These are phyloP conservation scores for Dryobates pubescens DNA, from an alignment of 2,797 vertebrate species.

Conservation along the genomic window DNA sequence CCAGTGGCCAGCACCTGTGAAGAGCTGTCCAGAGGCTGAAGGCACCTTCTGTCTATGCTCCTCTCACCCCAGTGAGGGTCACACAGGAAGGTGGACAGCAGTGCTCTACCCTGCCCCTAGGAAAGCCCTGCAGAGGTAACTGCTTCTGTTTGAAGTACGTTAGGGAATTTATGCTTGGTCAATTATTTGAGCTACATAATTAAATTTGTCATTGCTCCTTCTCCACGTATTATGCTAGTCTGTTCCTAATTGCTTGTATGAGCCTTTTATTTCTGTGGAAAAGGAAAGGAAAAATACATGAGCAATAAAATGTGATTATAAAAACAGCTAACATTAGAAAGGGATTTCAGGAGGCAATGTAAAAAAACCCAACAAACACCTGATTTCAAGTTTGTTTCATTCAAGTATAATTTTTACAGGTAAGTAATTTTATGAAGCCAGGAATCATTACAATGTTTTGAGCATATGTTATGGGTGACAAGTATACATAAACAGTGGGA, in stretches of 20 bases:
- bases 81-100: fast-evolving
- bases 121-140: neutral
- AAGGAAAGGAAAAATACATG: neutral
- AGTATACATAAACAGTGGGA: neutral
- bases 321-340: neutral
- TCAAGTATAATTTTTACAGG: neutral
- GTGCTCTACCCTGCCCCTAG: neutral
- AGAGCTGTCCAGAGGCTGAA: neutral
- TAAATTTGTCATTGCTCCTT: neutral
- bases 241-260: neutral
- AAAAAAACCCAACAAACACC: neutral
- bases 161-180: neutral
- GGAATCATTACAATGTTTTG: neutral
- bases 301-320: neutral
- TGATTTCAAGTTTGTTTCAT: neutral
- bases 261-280: neutral
- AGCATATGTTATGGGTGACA: neutral
- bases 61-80: fast-evolving
- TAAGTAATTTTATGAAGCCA: neutral
- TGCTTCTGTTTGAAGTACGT: neutral
- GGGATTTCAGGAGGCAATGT: neutral
- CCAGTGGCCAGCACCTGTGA: neutral
- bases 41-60: neutral
- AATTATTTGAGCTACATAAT: neutral
- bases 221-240: neutral